Base-by-base conservation (phyloP, 2,888 invertebrate species). In the Nomada lathburiana region DNA sequence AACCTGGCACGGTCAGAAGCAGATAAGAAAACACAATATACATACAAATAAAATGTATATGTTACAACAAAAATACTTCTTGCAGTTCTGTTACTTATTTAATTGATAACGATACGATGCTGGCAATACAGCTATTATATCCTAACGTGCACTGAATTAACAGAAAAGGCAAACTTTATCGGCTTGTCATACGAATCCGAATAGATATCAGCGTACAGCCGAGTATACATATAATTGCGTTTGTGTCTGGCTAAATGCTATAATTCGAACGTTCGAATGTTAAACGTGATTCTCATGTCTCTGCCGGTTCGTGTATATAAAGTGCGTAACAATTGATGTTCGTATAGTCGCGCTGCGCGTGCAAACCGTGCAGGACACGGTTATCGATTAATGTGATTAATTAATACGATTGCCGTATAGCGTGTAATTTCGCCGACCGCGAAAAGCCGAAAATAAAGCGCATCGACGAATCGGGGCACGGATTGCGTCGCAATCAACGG, bases 351-450 rank as follows among this genome's bases (percentile, higher is more conserved):
- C 23, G 57, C 11, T 20, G 23, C 44, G 59, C 59, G 59, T 26
- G n/a, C 60, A 60, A 60, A 7, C 50, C 52, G 60, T 9, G 60
- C 71, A 42, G 68, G 72, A 59, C 62, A 69, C 64, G 63, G 26
- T 57, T 70, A 83, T 70, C 72, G 73, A 72, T 70, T 82, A 82
- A 67, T 76, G 74, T 76, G 76, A 84, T 84, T 84, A 82, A 84
- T 84, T 82, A 82, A 75, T 76, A 42, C 72, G 83, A 80, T 83
- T 81, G 77, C 70, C 76, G 76, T 42, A 42, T 53, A 67, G 68
- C 55, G 60, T 72, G 74, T 71, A 59, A 73, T 72, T 59, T 64
- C 60, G 47, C 59, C 52, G 50, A 57, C 67, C 69, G n/a, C 64
- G 78, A 83, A 84, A 80, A 69, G 36, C 70, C 63, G 67, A 59